Base-by-base conservation (phyloP, 2,797 vertebrate genomes). In the Leuciscus waleckii region DNA sequence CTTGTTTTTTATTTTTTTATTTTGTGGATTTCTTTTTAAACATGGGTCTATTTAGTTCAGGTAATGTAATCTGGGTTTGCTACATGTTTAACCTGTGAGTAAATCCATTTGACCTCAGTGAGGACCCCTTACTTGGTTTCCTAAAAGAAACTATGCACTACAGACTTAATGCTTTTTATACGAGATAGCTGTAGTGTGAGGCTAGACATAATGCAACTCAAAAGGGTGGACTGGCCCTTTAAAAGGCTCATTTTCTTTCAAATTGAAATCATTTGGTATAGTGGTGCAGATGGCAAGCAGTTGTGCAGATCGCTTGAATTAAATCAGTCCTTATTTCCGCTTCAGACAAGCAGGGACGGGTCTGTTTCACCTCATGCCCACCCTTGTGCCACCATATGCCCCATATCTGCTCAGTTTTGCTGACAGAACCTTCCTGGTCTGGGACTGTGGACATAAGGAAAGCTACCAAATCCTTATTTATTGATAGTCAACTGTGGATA, bases 361-460 rank as follows among this genome's bases (percentile, higher is more conserved):
- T 84, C 73, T 77, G 82, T 78, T 84, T 76, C 74, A 56, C 82
- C 82, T 84, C 63, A 56, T 69, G 46, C 11, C 74, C 82, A 84
- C 82, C 82, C 74, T 56, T 46, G 63, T 69, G 73, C 35, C 74
- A 84, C 82, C 82, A 84, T 84, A 84, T 84, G 82, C 82, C 82
- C n/a, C 37, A 17, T 83, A 75, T 84, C 17, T 39, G 73, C 46
- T 83, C 74, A 35, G n/a, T 32, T 69, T 78, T 77, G 46, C 46
- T 68, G 43, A 83, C 71, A 43, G 39, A 21, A n/a, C 21, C 26
- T 67, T 11, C 6, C 26, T 68, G 35, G 8, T 49, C 41, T 67
- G 21, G 54, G 56, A 67, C 58, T 46, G 23, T 7, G 29, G 41
- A 81, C 23, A 39, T 19, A 7, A 56, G 68, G 37, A 49, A 74